A percentile compares a stretch with the other conserved stretches of the same genome.
Conservation (phyloP, 2,888 invertebrate species). For the Drosophila anomalata region DNA sequence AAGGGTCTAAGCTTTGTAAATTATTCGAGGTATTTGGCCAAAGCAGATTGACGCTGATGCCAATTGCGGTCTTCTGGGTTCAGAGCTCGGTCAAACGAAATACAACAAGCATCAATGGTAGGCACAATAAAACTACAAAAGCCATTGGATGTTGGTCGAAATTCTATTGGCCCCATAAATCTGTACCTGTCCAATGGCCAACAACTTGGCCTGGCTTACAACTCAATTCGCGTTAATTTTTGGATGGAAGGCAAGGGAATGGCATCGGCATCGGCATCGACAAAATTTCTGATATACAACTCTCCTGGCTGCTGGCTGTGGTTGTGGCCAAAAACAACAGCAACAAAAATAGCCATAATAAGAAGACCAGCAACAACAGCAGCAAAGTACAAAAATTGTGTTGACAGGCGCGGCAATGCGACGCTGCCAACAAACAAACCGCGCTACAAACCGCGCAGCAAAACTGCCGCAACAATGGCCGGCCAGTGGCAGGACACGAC, state of each 20-base stretch:
- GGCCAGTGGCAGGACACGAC: not conserved
- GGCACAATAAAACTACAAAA: slow-evolving; percentile 5
- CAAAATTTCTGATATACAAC: slow-evolving; percentile 52
- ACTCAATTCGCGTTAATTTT: slow-evolving; percentile 72
- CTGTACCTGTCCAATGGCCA: slow-evolving; percentile 37
- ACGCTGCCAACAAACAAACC: slow-evolving; percentile 77
- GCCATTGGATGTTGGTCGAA: slow-evolving; percentile 20
- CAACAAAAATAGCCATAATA: slow-evolving; percentile 1
- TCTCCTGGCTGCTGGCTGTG: slow-evolving; percentile 24
- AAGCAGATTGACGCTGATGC: slow-evolving; percentile 30
- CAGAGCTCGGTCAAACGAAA: slow-evolving; percentile 3
- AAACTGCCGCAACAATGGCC: slow-evolving; percentile 70
- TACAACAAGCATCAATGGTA: not conserved
- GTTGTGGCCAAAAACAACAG: slow-evolving; percentile 33
- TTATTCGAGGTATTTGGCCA: slow-evolving; percentile 10
- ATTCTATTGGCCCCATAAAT: slow-evolving; percentile 55
- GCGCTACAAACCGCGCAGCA: slow-evolving; percentile 76
- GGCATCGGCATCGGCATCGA: slow-evolving; percentile 8
- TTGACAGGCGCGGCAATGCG: slow-evolving; percentile 73
- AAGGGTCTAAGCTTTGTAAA: slow-evolving; percentile 11
- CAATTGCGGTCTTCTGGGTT: slow-evolving; percentile 31
- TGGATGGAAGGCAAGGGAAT: slow-evolving; percentile 2
- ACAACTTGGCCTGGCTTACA: slow-evolving; percentile 48
- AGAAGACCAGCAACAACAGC: slow-evolving; percentile 12
- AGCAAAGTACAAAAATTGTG: slow-evolving; percentile 61